These are phyloP conservation scores for Oncorhynchus keta DNA, from an alignment of 2,113 vertebrate genomes.

Conservation along the genomic window DNA sequence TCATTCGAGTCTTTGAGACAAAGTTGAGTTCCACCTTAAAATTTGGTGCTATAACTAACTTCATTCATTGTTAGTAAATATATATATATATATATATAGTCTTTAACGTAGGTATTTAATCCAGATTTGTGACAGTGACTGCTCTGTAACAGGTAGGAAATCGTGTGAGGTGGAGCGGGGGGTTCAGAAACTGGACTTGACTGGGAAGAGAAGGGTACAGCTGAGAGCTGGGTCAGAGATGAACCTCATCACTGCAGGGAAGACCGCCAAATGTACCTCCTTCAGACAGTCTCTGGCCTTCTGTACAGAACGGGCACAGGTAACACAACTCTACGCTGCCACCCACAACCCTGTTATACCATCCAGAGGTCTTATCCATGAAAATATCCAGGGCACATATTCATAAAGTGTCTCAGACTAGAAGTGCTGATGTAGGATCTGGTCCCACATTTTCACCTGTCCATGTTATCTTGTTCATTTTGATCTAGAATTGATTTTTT, in stretches of 20 bases:
- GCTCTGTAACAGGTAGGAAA: slow-evolving; percentile 57
- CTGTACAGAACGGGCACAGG: slow-evolving; percentile 75
- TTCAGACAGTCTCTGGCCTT: slow-evolving; percentile 75
- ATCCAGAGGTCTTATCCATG: not conserved
- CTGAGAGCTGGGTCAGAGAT: slow-evolving; percentile 78
- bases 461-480: not conserved
- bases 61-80: no score
- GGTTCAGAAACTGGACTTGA: slow-evolving; percentile 75
- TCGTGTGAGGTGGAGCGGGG: slow-evolving; percentile 58
- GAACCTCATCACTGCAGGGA: slow-evolving; percentile 70
- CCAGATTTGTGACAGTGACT: not conserved
- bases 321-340: slow-evolving; percentile 24
- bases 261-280: slow-evolving; percentile 70
- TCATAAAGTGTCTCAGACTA: not conserved
- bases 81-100: not conserved
- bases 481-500: not conserved
- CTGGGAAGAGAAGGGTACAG: slow-evolving; percentile 51
- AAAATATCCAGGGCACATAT: not conserved
- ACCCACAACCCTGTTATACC: not conserved
- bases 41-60: not conserved
- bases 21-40: not conserved
- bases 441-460: not conserved
- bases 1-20: not conserved
- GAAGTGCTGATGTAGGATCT: no score
- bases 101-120: not conserved